Percentiles rank a stretch among this genome's conserved stretches.
Conservation (phyloP, 2,797 vertebrate genomes). For the Choloepus didactylus region DNA sequence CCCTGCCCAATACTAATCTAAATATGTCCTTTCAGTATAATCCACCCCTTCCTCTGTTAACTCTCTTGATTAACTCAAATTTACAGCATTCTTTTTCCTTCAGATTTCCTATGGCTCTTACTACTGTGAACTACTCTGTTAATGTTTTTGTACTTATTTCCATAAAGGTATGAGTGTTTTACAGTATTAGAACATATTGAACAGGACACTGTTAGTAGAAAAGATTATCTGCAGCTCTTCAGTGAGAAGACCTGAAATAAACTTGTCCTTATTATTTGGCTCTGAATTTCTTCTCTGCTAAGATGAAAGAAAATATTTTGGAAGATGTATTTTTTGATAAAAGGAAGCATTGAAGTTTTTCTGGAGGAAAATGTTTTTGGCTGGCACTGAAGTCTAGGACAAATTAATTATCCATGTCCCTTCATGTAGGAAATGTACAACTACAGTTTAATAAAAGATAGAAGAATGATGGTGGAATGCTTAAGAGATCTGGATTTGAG, state of each 20-base stretch:
- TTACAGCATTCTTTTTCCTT: constrained; percentile 6
- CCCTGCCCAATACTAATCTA: not conserved
- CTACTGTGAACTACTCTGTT: not conserved
- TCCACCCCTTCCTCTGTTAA: not conserved
- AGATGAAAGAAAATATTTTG: constrained; percentile 2
- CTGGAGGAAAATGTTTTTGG: not conserved
- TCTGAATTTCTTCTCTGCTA: constrained; percentile 47
- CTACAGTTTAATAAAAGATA: constrained; percentile 7
- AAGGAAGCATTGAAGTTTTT: constrained; percentile 7
- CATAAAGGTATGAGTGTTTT: not conserved
- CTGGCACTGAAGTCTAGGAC: not conserved
- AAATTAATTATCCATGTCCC: not conserved
- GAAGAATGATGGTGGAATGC: not conserved
- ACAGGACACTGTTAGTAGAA: not conserved
- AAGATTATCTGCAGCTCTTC: not conserved
- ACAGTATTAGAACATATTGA: not conserved
- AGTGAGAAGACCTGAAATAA: not conserved
- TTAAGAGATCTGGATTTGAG: constrained; percentile 4
- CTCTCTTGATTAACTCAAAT: not conserved
- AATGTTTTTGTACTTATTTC: not conserved
- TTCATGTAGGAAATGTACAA: not conserved
- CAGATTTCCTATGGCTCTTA: not conserved
- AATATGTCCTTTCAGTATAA: not conserved
- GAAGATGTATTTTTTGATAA: constrained; percentile 10
- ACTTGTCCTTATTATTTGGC: not conserved